Conservation (phyloP, 2,113 vertebrate genomes). For the Dromiciops gliroides region DNA sequence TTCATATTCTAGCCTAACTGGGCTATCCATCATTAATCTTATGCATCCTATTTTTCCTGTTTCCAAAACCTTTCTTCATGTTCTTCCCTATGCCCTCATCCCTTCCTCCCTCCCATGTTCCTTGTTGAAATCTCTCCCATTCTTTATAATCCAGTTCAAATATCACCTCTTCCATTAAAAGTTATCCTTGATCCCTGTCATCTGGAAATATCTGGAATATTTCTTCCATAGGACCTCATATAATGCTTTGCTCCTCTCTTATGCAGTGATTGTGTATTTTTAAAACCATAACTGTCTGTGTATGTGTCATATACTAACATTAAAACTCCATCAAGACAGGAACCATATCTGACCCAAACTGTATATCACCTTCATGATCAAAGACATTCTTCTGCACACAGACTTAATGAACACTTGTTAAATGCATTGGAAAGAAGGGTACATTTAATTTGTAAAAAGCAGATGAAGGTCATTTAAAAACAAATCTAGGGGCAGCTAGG, state of each 20-base stretch:
- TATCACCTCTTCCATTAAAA: not conserved
- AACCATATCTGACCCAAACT: not conserved
- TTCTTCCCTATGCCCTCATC: not conserved
- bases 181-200: not conserved
- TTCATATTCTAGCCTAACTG: not conserved
- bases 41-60: not conserved
- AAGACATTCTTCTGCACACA: not conserved
- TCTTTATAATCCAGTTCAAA: not conserved
- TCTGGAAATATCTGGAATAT: not conserved
- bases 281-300: not conserved
- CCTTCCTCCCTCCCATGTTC: not conserved
- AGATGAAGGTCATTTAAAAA: not conserved
- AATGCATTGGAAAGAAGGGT: not conserved
- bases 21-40: not conserved
- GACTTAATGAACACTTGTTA: not conserved
- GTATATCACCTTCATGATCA: not conserved
- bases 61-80: not conserved
- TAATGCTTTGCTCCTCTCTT: not conserved
- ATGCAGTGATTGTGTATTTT: not conserved
- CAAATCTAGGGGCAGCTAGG: no score
- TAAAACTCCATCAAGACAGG: not conserved
- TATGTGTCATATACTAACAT: not conserved
- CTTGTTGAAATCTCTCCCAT: not conserved
- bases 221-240: not conserved
- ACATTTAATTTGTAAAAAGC: not conserved